Percentiles rank a stretch among this genome's conserved stretches.
phyloP scores from a whole-genome alignment of 2,113 vertebrate species.

The Campylomormyrus tamandua region DNA sequence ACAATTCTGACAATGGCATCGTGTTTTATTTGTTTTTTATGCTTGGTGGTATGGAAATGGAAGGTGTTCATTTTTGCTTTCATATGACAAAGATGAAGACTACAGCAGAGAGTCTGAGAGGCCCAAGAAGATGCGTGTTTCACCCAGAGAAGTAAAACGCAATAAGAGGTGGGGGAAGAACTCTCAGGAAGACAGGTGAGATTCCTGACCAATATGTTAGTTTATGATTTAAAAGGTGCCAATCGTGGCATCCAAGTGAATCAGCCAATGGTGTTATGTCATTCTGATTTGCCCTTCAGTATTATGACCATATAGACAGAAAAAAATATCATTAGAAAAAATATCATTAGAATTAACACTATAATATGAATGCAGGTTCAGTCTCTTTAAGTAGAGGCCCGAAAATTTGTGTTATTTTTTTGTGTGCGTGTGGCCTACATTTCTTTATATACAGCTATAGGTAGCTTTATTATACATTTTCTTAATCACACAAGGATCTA shows the following conservation, averaged over 20 bases:
- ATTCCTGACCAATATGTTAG: background rate
- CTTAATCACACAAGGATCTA: too few relatives aligned
- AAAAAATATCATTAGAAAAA: background rate
- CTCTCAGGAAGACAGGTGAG: constrained; percentile 92
- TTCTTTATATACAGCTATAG: too few relatives aligned
- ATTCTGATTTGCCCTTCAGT: background rate
- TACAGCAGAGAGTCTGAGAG: constrained; percentile 80
- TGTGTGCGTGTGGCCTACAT: background rate
- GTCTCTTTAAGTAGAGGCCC: background rate
- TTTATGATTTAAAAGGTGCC: background rate
- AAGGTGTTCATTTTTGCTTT: background rate
- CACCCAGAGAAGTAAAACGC: constrained; percentile 86
- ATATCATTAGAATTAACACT: background rate
- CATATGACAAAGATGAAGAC: constrained; percentile 76
- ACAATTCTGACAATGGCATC: background rate
- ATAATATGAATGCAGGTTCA: background rate
- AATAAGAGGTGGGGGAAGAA: constrained; percentile 89
- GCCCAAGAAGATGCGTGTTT: constrained; percentile 87
- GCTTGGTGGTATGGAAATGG: background rate
- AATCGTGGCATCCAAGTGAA: background rate
- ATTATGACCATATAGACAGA: background rate
- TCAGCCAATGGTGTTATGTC: background rate
- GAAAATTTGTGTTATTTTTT: too few relatives aligned
- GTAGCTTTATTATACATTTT: too few relatives aligned
- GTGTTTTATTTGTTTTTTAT: background rate